Percentiles rank a stretch among this genome's conserved stretches.
Conservation (phyloP, 2,113 vertebrate species). For the Centrocercus urophasianus region DNA sequence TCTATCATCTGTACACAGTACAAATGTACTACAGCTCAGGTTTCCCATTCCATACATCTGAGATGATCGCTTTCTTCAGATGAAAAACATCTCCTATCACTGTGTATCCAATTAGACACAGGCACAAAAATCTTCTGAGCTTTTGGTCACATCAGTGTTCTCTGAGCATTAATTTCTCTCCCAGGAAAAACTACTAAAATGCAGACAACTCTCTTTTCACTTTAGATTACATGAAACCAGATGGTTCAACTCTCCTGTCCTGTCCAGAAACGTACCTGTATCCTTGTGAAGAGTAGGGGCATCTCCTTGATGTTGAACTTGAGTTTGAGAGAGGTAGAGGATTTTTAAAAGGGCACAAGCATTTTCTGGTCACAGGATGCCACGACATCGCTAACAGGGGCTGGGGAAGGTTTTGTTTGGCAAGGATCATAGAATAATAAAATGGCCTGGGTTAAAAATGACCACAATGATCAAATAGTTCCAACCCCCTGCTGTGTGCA, state of each 20-base stretch:
- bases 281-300: fast-evolving
- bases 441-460: too few species aligned
- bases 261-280: fast-evolving
- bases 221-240: neutral
- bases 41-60: neutral
- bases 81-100: neutral
- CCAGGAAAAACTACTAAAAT: neutral
- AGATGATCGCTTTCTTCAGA: neutral
- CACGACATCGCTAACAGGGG: fast-evolving
- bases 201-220: neutral
- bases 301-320: neutral
- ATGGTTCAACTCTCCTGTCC: neutral
- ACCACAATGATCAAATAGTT: too few species aligned
- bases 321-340: neutral
- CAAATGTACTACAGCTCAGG: neutral
- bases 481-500: too few species aligned
- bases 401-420: neutral
- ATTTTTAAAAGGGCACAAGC: neutral
- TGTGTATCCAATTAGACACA: neutral
- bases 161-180: neutral
- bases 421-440: neutral
- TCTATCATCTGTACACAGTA: neutral
- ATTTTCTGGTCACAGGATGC: neutral
- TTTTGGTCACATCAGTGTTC: neutral
- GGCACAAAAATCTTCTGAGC: neutral